Evolutionary conservation across 2,888 invertebrate genomes (phyloP), one percentile per base, ranked within the genome.

Genomic region (Anaspis maculata): DNA sequence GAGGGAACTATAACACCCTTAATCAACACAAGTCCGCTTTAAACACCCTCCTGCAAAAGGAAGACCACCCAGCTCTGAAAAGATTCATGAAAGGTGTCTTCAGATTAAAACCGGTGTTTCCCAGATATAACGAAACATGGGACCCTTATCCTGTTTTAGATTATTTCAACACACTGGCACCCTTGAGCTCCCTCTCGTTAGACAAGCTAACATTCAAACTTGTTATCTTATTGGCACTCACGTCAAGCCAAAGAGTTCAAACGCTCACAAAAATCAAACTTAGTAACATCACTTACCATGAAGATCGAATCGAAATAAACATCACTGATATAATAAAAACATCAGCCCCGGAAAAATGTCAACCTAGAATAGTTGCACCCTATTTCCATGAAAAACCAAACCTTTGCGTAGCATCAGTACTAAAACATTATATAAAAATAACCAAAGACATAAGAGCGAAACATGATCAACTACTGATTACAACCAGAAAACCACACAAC

Each of bases 51-150:
- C 5, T 26, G 3, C 13, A 26, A 6, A 3, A 4, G 6, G 13
- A 26, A 13, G 12, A 26, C n/a, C 7, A 24, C 4, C 24, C 6
- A 5, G n/a, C n/a, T n/a, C 4, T 24, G 4, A 24, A 9, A 5
- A 24, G 27, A n/a, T 26, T 26, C n/a, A 13, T 13, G 13, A 26
- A 26, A 13, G 14, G 27, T 13, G 13, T 26, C n/a, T 10, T n/a
- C 6, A 11, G n/a, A 6, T 13, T 26, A 13, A 11, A n/a, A 5
- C 27, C 27, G 3, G 5, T 6, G 3, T 6, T 3, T 4, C 27
- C 27, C 13, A 26, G n/a, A 26, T 26, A 26, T 12, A 13, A 26
- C 27, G 13, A 4, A 3, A 26, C 27, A 6, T 26, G 27, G 27
- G 27, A 26, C 27, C 27, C 27, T 6, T 5, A 4, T 3, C 13